Percentiles rank a stretch among this genome's conserved stretches.
Conservation (phyloP, 2,797 vertebrate species). For the Hirundo rustica region DNA sequence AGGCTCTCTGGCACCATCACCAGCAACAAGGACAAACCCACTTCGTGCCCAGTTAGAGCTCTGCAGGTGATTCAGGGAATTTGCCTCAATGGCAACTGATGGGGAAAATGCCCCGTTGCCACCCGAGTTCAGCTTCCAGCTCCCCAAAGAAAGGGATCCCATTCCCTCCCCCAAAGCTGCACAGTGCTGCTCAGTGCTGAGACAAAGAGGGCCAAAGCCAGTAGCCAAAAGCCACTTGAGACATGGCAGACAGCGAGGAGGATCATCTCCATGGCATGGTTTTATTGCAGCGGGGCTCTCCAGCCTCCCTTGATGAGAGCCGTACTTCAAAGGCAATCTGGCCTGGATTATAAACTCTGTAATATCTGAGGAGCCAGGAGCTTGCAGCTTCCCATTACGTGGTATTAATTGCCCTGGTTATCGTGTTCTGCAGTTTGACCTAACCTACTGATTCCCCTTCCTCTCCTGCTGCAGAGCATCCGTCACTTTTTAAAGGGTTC, state of each 20-base stretch:
- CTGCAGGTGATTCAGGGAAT: neutral
- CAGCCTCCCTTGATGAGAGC: neutral
- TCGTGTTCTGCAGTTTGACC: conserved; percentile 16
- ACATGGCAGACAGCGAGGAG: neutral
- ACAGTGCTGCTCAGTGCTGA: neutral
- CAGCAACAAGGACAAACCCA: neutral
- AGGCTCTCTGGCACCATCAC: neutral
- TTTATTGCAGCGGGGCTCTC: neutral
- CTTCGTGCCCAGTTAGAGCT: neutral
- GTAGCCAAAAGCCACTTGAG: neutral
- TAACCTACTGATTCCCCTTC: neutral
- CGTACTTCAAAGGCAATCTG: neutral
- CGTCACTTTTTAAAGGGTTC: conserved; percentile 47
- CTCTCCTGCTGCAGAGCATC: conserved; percentile 24
- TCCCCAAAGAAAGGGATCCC: neutral
- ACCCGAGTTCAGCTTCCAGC: neutral
- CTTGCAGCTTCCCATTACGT: conserved; percentile 6
- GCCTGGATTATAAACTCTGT: neutral
- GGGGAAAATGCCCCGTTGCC: neutral
- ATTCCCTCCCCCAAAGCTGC: neutral
- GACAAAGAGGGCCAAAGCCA: neutral
- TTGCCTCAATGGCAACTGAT: neutral
- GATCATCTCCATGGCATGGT: neutral
- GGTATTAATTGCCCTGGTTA: conserved; percentile 57
- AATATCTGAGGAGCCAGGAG: neutral